Percentiles rank a stretch among this genome's conserved stretches.
Evolutionary conservation across 1,140 invertebrate species (phyloP).

Genomic region (Acromyrmex heyeri): DNA sequence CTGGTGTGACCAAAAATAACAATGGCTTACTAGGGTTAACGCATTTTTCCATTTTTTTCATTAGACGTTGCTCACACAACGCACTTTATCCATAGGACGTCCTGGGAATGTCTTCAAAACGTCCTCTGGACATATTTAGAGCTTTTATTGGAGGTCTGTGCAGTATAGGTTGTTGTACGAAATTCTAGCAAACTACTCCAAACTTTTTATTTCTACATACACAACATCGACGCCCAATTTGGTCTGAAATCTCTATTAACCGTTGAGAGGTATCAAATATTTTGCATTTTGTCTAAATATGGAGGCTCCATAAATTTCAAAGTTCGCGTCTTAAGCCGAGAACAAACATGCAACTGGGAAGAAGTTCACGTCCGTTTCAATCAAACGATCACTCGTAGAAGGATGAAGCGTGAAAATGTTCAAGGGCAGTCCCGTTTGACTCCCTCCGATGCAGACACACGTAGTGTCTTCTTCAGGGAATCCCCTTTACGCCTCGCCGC

Average conservation of each 20-base stretch:
- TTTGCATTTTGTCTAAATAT: too few relatives aligned
- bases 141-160: too few relatives aligned
- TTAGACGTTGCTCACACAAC: not conserved
- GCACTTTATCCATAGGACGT: too few relatives aligned
- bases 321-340: not conserved
- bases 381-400: not conserved
- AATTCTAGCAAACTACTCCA: too few relatives aligned
- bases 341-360: not conserved
- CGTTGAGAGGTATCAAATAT: too few relatives aligned
- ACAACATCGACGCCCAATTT: too few relatives aligned
- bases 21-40: not conserved
- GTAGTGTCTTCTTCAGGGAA: not conserved
- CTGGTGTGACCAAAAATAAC: too few relatives aligned
- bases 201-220: too few relatives aligned
- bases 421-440: conserved; percentile 27
- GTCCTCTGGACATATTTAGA: too few relatives aligned
- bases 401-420: conserved; percentile 14
- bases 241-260: too few relatives aligned
- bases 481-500: not conserved
- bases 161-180: too few relatives aligned
- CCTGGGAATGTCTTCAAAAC: too few relatives aligned
- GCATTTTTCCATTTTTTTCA: not conserved
- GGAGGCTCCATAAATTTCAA: not conserved
- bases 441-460: not conserved
- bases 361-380: not conserved